phyloP scores from a whole-genome alignment of 2,797 vertebrate genomes.

The Todus mexicanus region DNA sequence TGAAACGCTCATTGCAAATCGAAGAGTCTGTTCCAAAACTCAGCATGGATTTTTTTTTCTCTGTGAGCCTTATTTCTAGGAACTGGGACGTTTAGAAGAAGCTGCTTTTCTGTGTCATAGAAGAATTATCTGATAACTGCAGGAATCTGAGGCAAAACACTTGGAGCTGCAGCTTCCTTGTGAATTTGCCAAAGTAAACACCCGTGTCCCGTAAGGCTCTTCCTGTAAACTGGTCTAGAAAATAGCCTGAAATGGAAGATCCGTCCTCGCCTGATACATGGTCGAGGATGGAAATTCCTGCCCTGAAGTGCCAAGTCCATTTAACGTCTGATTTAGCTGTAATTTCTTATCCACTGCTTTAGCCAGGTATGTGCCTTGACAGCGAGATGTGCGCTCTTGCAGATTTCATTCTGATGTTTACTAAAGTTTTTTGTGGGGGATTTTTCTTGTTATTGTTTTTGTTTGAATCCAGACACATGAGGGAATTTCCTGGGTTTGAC shows the following conservation, averaged over 20 bases:
- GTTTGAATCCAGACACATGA: background rate
- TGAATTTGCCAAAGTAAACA: slow-evolving; percentile 5
- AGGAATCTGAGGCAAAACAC: background rate
- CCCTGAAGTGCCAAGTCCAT: background rate
- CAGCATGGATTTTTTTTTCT: background rate
- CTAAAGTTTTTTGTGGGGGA: background rate
- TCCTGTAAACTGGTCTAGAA: slow-evolving; percentile 13
- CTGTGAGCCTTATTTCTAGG: background rate
- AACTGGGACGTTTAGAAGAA: background rate
- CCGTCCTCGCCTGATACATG: background rate
- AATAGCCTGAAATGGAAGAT: background rate
- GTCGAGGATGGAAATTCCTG: background rate
- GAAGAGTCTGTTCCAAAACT: background rate
- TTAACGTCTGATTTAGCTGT: background rate
- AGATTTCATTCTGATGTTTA: background rate
- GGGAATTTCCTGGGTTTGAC: background rate
- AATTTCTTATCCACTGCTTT: background rate
- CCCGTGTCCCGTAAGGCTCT: background rate
- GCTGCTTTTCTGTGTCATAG: background rate
- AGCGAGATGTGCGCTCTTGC: background rate
- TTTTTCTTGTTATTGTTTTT: background rate
- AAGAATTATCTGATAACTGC: background rate
- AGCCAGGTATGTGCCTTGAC: background rate
- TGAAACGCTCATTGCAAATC: background rate
- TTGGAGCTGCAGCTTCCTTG: background rate